Evolutionary conservation across 1,140 invertebrate species (phyloP), one percentile per base, ranked within the genome.

Genomic region (Coelopa frigida): DNA sequence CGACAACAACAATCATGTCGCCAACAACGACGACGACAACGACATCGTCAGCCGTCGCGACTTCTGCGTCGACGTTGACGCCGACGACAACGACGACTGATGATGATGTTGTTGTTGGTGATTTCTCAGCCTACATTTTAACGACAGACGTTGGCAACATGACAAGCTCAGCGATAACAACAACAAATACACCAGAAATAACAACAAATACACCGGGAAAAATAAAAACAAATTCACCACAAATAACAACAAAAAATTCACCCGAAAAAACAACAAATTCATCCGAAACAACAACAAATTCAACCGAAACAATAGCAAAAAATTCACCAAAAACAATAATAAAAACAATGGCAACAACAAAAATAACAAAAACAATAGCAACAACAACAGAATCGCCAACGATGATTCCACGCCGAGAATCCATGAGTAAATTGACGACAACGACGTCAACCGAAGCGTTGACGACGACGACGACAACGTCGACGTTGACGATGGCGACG

Each of bases 51-150:
- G n/a, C n/a, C n/a, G n/a, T n/a, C n/a, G 20, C 53, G 29, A 35
- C 53, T 33, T n/a, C 33, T 44, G 22, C 48, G 20, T 21, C 49
- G 37, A 26, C 46, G n/a, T 18, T 47, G 20, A 17, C 46, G 39
- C 7, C 40, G 23, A 23, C 46, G 40, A 7, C 43, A 35, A n/a
- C 47, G 27, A 5, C 40, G 33, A 37, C 8, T 15, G 11, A 10
- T 18, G 29, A 23, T 14, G 22, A 11, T 14, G n/a, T 8, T 23
- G 23, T n/a, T 29, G 20, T 24, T 47, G 37, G 27, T 29, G 27
- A 29, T 8, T 29, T 29, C n/a, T n/a, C 27, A 29, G n/a, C 27
- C n/a, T 29, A 8, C 27, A 29, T n/a, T 29, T n/a, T 36, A 36
- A 36, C 33, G 7, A 17, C 33, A 10, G 33, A 6, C 7, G 20